Base-by-base conservation (phyloP, 2,797 vertebrate species). In the Gymnocypris eckloni region DNA sequence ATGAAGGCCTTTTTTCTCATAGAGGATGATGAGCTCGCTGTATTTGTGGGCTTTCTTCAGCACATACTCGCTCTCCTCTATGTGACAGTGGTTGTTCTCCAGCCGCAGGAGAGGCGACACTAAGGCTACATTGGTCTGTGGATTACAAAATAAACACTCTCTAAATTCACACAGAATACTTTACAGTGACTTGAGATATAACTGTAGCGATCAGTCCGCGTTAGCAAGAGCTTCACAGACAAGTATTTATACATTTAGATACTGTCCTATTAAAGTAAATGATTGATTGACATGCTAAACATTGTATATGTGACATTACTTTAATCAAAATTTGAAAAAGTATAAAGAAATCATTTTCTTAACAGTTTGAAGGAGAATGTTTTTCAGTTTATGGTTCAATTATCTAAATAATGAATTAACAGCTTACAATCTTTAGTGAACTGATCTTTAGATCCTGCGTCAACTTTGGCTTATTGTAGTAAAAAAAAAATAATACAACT, bases 61-160 rank as follows among this genome's bases (percentile, higher is more conserved):
- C 66, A 99, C 97, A 0, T 97, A 97, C 90, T 99, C 98, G 22
- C 98, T 99, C 95, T 99, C 98, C 89, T 99, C 98, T 6, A 99
- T 97, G 90, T 99, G 98, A 91, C 98, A 99, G 93, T 99, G 98
- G 92, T 99, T 99, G 93, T 99, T 99, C 90, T 99, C 98, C 91
- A 99, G 93, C 2, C 98, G 97, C 18, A 99, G 94, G 77, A 99
- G 93, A 0, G 98, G 98, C 5, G 98, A 98, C 90, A 99, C 98
- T 82, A 99, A 93, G 1, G 98, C 98, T 80, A 99, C 97, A 0
- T 99, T 99, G 0, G 98, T 99, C 98, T 99, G 89, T 61, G 81
- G 56, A 48, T 25, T 7, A 81, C 28, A 78, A 67, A 4, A 15
- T 33, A 64, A 22, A 50, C 1, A 2, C 2, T 50, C 43, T n/a